Conservation (phyloP, 2,113 vertebrate genomes). For the Struthio camelus region DNA sequence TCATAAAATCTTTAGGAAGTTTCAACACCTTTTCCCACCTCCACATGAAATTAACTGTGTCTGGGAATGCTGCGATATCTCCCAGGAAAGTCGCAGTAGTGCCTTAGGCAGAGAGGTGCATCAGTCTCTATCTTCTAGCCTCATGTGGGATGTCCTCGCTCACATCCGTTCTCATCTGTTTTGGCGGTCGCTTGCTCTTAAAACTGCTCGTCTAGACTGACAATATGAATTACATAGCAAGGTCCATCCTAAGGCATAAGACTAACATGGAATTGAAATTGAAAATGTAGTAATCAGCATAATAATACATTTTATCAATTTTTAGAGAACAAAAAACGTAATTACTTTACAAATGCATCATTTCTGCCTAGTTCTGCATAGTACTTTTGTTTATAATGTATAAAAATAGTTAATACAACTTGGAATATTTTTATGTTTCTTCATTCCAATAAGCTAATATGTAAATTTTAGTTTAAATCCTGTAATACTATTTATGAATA, state of each 20-base stretch:
- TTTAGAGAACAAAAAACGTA: not conserved
- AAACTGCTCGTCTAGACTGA: not conserved
- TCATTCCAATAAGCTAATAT: not conserved
- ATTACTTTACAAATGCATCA: not conserved
- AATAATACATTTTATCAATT: not conserved
- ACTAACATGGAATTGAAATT: not conserved
- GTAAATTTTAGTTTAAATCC: not conserved
- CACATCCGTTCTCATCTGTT: not conserved
- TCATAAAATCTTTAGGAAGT: not conserved
- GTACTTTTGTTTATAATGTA: not conserved
- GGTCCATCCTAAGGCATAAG: not conserved
- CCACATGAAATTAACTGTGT: not conserved
- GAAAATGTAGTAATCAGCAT: not conserved
- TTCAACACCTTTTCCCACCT: not conserved
- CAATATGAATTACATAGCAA: not conserved
- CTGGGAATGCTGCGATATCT: not conserved
- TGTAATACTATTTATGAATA: not conserved
- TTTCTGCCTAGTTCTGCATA: not conserved
- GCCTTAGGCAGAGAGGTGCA: not conserved
- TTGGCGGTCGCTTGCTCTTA: not conserved
- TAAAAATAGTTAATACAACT: not conserved
- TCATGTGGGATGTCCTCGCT: not conserved
- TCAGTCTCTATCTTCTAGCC: fast-evolving
- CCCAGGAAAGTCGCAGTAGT: not conserved
- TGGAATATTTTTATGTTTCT: not conserved